A percentile compares a stretch with the other conserved stretches of the same genome.
Conservation (phyloP, 2,797 vertebrate genomes). For the Picus viridis region DNA sequence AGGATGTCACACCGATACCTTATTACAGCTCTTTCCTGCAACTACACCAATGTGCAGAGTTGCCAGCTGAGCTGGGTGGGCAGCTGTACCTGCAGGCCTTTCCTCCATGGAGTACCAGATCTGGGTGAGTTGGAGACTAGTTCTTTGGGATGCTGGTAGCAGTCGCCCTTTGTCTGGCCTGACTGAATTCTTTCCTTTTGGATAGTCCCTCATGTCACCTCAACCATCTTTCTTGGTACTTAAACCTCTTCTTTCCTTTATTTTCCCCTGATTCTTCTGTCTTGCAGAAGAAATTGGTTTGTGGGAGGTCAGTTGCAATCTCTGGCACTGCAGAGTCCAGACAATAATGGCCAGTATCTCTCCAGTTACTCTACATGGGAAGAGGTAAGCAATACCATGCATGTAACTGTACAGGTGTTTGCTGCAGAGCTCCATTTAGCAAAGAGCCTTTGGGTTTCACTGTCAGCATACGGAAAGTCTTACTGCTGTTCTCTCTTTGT, state of each 20-base stretch:
- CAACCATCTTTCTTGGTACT: background rate
- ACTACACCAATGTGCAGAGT: background rate
- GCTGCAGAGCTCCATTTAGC: background rate
- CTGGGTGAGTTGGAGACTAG: slow-evolving; percentile 23
- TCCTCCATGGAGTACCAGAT: background rate
- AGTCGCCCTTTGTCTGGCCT: background rate
- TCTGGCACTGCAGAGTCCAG: background rate
- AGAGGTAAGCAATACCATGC: background rate
- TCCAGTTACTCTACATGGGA: background rate
- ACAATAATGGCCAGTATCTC: background rate
- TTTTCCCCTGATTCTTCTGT: background rate
- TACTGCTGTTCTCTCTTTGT: background rate
- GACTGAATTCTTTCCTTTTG: background rate
- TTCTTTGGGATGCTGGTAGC: background rate
- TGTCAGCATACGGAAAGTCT: background rate
- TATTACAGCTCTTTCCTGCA: background rate
- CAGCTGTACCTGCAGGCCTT: background rate
- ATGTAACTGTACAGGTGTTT: background rate
- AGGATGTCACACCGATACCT: background rate
- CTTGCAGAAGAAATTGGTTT: slow-evolving; percentile 1
- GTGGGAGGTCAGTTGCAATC: slow-evolving; percentile 12
- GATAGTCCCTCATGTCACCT: background rate
- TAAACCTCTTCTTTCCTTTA: background rate
- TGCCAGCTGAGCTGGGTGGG: background rate
- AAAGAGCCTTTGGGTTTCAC: background rate